These are phyloP conservation scores for Baryphthengus martii DNA, from an alignment of 2,113 vertebrate species.

Conservation along the genomic window DNA sequence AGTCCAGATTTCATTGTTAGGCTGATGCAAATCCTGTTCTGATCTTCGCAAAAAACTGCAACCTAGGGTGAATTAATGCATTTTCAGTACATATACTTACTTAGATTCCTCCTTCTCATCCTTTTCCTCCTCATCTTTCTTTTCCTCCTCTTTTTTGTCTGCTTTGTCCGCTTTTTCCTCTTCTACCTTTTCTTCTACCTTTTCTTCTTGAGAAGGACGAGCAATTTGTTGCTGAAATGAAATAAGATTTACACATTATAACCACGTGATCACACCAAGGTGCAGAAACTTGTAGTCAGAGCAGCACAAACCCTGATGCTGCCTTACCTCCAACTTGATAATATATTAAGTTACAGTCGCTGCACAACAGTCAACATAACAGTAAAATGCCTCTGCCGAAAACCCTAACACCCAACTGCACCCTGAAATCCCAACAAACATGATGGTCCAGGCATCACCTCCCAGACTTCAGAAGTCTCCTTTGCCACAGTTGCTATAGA, in stretches of 20 bases:
- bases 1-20: not conserved
- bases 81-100: constrained; percentile 71
- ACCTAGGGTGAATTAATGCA: not conserved
- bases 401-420: not conserved
- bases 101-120: constrained; percentile 97
- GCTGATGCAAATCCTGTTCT: not conserved
- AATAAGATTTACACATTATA: not conserved
- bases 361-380: not conserved
- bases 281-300: not conserved
- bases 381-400: not conserved
- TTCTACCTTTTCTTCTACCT: constrained; percentile 93
- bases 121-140: constrained; percentile 98
- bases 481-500: not conserved
- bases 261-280: not conserved
- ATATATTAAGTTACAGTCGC: not conserved
- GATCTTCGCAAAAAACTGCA: not conserved
- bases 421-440: not conserved
- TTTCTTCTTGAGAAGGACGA: constrained; percentile 97
- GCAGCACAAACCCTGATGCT: not conserved
- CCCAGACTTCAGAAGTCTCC: not conserved
- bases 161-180: constrained; percentile 92
- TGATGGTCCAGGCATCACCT: not conserved
- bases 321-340: not conserved
- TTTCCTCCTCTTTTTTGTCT: constrained; percentile 98
- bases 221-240: constrained; percentile 87